Percentiles rank a stretch among this genome's conserved stretches.
Conservation (phyloP, 1,140 invertebrate species). For the Caenorhabditis elegans region DNA sequence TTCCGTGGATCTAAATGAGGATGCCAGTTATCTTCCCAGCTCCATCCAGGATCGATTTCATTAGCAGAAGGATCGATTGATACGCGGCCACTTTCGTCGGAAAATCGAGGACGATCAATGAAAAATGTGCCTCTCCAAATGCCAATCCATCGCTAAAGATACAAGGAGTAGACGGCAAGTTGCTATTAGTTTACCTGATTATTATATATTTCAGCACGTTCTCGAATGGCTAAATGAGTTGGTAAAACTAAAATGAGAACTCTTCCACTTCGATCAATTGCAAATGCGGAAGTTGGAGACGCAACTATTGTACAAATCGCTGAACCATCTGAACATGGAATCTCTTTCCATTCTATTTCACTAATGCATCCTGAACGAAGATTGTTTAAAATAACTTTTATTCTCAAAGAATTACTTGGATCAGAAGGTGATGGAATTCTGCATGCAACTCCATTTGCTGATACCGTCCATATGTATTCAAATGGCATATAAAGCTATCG, state of each 20-base stretch:
- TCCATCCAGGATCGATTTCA: conserved; percentile 6
- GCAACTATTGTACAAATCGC: conserved; percentile 2
- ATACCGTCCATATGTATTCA: conserved; percentile 13
- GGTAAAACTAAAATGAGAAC: conserved; percentile 1
- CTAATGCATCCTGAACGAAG: neutral
- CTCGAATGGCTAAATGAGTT: conserved; percentile 26
- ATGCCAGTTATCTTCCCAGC: neutral
- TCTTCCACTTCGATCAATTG: conserved; percentile 26
- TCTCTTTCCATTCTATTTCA: conserved; percentile 1
- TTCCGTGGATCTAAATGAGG: neutral
- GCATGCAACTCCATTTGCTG: neutral
- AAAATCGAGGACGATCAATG: conserved; percentile 10
- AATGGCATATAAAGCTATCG: neutral
- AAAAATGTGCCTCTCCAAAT: conserved; percentile 4
- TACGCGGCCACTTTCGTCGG: neutral
- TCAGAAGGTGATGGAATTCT: neutral
- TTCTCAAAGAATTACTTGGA: neutral
- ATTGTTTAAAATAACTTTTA: neutral
- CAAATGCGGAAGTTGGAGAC: conserved; percentile 4
- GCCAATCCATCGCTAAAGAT: neutral
- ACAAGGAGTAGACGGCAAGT: too few species aligned
- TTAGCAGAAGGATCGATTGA: neutral
- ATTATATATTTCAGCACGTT: conserved; percentile 21
- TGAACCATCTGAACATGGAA: neutral
- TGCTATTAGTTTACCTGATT: conserved; percentile 24